These are phyloP conservation scores for Artemia franciscana DNA, from an alignment of 1,140 invertebrate genomes.

Conservation along the genomic window DNA sequence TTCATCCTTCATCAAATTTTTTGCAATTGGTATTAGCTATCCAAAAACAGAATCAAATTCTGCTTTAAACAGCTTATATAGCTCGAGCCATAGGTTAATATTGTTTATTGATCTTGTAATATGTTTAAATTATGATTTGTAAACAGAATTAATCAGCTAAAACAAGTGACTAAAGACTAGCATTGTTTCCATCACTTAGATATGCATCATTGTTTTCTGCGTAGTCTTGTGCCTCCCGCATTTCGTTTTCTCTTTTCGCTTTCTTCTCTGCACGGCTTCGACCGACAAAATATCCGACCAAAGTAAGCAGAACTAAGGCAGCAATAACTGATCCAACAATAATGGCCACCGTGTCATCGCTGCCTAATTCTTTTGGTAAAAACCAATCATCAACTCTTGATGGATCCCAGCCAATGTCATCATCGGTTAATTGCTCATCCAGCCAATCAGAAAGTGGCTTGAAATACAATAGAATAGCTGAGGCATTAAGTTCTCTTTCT, in stretches of 20 bases:
- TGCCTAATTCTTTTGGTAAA: neutral
- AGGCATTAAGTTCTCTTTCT: conserved; percentile 46
- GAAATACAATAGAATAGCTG: conserved; percentile 71
- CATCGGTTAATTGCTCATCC: conserved; percentile 31
- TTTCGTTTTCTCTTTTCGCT: neutral
- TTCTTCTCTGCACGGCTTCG: conserved; percentile 18
- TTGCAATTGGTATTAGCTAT: no score
- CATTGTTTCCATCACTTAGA: no score
- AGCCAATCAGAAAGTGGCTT: conserved; percentile 70
- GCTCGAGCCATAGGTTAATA: no score
- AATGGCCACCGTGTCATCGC: conserved; percentile 23
- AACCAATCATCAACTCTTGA: neutral
- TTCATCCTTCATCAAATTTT: no score
- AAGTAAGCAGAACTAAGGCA: conserved; percentile 25
- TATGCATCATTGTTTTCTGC: no score
- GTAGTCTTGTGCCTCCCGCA: neutral
- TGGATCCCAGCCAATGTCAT: neutral
- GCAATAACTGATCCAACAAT: conserved; percentile 26
- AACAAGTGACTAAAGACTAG: no score
- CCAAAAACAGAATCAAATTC: no score
- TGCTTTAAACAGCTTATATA: no score
- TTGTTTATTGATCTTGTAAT: no score
- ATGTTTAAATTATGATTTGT: no score
- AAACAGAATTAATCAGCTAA: no score
- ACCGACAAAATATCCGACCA: conserved; percentile 29